phyloP scores from a whole-genome alignment of 2,888 invertebrate species.

The Tromatobia lineatoria region DNA sequence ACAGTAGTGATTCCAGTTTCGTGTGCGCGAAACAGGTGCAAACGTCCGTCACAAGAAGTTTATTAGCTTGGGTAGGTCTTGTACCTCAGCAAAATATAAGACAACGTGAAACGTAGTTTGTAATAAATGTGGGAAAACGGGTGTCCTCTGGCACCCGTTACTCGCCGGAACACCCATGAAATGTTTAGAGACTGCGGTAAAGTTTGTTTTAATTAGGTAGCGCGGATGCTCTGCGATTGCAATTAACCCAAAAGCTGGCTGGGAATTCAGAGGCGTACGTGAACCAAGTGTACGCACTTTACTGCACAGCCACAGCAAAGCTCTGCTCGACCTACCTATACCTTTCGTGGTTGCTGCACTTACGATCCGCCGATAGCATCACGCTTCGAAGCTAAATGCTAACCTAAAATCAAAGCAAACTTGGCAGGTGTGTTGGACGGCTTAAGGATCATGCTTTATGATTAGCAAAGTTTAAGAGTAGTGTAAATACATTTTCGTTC shows the following conservation, averaged over 20 bases:
- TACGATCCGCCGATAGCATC: background rate
- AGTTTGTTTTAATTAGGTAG: conserved; percentile 65
- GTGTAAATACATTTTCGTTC: conserved; percentile 1
- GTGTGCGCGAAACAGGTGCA: background rate
- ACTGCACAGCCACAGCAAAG: conserved; percentile 24
- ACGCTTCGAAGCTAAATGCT: conserved; percentile 36
- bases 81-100: background rate
- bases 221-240: conserved; percentile 43
- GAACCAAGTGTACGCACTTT: background rate
- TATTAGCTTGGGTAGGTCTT: background rate
- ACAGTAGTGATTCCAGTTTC: background rate
- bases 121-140: conserved; percentile 8
- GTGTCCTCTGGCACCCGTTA: background rate
- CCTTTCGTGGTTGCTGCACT: conserved; percentile 33
- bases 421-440: conserved; percentile 1
- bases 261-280: conserved; percentile 17
- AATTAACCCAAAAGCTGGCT: conserved; percentile 57
- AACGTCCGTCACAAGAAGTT: conserved; percentile 24
- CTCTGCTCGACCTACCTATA: background rate
- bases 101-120: conserved; percentile 14
- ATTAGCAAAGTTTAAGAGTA: conserved; percentile 44
- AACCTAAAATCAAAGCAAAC: conserved; percentile 42
- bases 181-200: conserved; percentile 57
- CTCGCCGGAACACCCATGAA: conserved; percentile 38
- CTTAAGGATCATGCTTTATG: background rate